A percentile compares a stretch with the other conserved stretches of the same genome.
phyloP scores from a whole-genome alignment of 2,113 vertebrate species.

The Nesogale talazaci region DNA sequence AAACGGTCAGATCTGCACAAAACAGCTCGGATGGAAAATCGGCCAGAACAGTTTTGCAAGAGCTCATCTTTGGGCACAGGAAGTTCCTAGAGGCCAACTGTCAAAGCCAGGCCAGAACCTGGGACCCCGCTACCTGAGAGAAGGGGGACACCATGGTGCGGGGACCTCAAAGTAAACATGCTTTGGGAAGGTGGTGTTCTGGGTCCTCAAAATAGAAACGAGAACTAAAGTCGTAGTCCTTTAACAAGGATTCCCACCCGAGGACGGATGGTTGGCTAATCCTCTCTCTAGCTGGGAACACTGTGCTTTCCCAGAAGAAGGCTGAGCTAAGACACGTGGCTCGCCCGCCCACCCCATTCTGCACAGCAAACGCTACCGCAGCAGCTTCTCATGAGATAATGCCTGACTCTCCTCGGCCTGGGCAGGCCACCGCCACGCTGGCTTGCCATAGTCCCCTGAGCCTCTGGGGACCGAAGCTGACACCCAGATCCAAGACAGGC shows the following conservation, averaged over 20 bases:
- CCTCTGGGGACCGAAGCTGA: neutral
- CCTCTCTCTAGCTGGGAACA: neutral
- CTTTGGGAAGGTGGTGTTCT: neutral
- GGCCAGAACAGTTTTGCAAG: neutral
- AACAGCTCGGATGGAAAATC: neutral
- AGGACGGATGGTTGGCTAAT: neutral
- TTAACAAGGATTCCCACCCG: neutral
- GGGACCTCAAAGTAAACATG: neutral
- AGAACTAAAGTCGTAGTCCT: neutral
- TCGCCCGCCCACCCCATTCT: neutral
- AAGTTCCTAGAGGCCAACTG: slow-evolving; percentile 41
- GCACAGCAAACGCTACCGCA: neutral
- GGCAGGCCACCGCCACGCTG: neutral
- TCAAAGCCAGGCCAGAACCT: neutral
- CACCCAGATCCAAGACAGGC: slow-evolving; percentile 5
- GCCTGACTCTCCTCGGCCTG: neutral
- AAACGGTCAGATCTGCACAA: neutral
- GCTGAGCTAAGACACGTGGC: neutral
- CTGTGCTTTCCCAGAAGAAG: neutral
- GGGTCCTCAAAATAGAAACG: neutral
- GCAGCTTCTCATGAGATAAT: neutral
- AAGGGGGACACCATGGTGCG: neutral
- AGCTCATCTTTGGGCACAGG: slow-evolving; percentile 62
- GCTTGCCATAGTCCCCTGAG: neutral
- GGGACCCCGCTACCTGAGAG: neutral